phyloP scores from a whole-genome alignment of 2,113 vertebrate species.

The Turdus rufiventris region DNA sequence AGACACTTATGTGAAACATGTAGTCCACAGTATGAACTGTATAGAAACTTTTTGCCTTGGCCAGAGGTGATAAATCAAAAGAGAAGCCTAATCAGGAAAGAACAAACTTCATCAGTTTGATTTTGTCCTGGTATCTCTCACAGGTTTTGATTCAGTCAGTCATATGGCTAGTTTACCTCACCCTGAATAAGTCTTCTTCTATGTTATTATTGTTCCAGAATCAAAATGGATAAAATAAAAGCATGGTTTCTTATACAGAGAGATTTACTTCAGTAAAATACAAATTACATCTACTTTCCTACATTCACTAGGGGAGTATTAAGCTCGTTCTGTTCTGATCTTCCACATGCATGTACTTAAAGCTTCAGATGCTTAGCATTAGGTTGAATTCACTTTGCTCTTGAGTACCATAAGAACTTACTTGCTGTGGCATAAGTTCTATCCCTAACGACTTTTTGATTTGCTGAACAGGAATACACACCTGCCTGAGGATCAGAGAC shows the following conservation, averaged over 20 bases:
- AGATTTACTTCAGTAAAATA: neutral
- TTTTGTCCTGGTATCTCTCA: neutral
- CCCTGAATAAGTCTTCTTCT: neutral
- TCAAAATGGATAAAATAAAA: neutral
- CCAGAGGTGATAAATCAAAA: slow-evolving; percentile 86
- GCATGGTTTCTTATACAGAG: neutral
- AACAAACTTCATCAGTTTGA: neutral
- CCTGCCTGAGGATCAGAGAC: slow-evolving; percentile 88
- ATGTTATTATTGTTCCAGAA: neutral
- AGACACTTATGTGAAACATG: slow-evolving; percentile 85
- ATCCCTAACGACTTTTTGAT: neutral
- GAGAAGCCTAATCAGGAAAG: slow-evolving; percentile 74
- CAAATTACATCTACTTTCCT: neutral
- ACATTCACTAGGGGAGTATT: neutral
- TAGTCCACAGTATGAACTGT: slow-evolving; percentile 71
- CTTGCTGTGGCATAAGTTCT: neutral
- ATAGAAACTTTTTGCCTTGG: slow-evolving; percentile 73
- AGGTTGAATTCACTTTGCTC: neutral
- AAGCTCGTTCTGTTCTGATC: neutral
- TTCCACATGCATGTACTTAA: accelerated
- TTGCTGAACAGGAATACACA: slow-evolving; percentile 54
- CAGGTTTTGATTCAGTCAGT: neutral
- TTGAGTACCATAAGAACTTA: neutral
- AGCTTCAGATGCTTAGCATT: neutral
- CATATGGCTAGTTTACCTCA: neutral